Percentiles rank a stretch among this genome's conserved stretches.
Evolutionary conservation across 1,140 invertebrate species (phyloP).

Genomic region (Dermatophagoides farinae): DNA sequence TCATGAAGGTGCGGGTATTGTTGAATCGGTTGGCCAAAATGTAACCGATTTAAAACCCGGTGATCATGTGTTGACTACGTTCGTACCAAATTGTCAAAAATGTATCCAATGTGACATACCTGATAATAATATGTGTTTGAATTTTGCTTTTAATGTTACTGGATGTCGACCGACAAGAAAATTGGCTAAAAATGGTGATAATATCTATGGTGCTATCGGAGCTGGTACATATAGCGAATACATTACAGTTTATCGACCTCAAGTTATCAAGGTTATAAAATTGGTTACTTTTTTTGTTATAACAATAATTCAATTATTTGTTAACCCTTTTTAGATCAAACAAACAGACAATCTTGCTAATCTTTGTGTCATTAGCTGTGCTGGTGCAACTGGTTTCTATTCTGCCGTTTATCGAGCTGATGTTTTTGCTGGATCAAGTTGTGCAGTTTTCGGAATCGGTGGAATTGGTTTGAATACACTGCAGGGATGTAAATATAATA

Average conservation of each 20-base stretch:
- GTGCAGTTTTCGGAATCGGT: constrained; percentile 35
- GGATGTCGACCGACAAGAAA: not conserved
- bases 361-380: not conserved
- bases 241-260: not conserved
- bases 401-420: not conserved
- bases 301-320: no score
- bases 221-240: not conserved
- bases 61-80: constrained; percentile 84
- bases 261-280: constrained; percentile 44
- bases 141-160: constrained; percentile 45
- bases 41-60: not conserved
- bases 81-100: constrained; percentile 79
- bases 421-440: not conserved
- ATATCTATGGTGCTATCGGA: not conserved
- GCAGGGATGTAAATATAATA: constrained; percentile 32
- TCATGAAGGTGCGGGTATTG: constrained; percentile 1
- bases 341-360: not conserved
- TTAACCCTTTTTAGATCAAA: constrained; percentile 12
- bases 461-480: constrained; percentile 34
- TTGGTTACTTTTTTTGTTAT: no score
- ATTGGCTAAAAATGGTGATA: constrained; percentile 31
- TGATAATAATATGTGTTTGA: not conserved
- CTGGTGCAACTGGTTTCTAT: not conserved
- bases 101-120: constrained; percentile 47
- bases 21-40: not conserved